These are phyloP conservation scores for Plagiodera versicolora DNA, from an alignment of 2,888 invertebrate species.

Conservation along the genomic window DNA sequence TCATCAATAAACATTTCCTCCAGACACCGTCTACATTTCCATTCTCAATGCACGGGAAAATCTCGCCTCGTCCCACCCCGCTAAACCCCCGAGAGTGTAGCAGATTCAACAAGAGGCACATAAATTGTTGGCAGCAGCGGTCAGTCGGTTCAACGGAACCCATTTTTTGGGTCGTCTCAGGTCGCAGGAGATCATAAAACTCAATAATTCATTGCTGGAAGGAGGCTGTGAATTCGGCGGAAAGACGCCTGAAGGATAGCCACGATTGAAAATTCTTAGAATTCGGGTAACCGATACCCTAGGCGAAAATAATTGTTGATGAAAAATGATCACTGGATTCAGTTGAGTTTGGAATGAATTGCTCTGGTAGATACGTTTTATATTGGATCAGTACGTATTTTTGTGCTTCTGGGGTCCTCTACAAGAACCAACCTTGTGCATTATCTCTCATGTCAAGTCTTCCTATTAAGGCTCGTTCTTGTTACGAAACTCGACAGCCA, in stretches of 20 bases:
- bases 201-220: conserved; percentile 8
- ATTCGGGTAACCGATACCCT: too few relatives aligned
- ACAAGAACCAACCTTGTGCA: too few relatives aligned
- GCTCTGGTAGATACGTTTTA: too few relatives aligned
- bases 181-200: conserved; percentile 11
- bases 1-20: neutral
- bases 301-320: too few relatives aligned
- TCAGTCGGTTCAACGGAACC: conserved; percentile 23
- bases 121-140: conserved; percentile 18
- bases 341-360: too few relatives aligned
- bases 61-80: neutral
- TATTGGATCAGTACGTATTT: too few relatives aligned
- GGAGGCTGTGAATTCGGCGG: neutral
- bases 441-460: too few relatives aligned
- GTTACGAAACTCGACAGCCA: too few relatives aligned
- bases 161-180: conserved; percentile 19
- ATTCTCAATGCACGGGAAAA: neutral
- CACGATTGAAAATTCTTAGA: too few relatives aligned
- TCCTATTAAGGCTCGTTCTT: too few relatives aligned
- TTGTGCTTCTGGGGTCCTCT: too few relatives aligned
- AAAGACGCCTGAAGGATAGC: neutral
- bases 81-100: conserved; percentile 12
- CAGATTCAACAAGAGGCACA: conserved; percentile 25
- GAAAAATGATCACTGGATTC: too few relatives aligned
- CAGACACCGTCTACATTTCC: neutral